Percentiles rank a stretch among this genome's conserved stretches.
These are phyloP conservation scores for Mesochorus sp. DNA, from an alignment of 2,888 invertebrate genomes.

Conservation along the genomic window DNA sequence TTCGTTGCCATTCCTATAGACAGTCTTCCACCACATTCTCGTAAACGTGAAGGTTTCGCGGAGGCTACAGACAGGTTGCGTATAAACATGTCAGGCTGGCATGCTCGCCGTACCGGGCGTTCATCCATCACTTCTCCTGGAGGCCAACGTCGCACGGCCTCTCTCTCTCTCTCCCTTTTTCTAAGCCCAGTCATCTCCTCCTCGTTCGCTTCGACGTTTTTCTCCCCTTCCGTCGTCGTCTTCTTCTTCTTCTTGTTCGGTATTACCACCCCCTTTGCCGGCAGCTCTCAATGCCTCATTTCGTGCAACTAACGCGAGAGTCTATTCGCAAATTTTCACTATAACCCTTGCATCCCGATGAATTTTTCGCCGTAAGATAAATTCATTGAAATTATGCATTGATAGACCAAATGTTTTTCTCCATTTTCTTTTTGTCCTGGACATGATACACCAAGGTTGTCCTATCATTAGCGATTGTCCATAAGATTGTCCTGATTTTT, in stretches of 20 bases:
- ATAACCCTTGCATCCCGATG: too few species aligned
- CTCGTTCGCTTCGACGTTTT: slow-evolving; percentile 31
- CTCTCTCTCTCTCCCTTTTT: slow-evolving; percentile 39
- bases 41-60: slow-evolving; percentile 57
- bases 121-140: slow-evolving; percentile 78
- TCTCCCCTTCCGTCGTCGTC: slow-evolving; percentile 1
- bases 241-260: too few species aligned
- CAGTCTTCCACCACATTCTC: slow-evolving; percentile 41
- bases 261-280: neutral
- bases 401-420: too few species aligned
- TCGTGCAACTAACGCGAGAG: slow-evolving; percentile 46
- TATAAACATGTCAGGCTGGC: slow-evolving; percentile 81
- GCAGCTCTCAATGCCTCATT: slow-evolving; percentile 42
- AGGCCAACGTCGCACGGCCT: slow-evolving; percentile 54
- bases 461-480: too few species aligned
- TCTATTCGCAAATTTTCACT: slow-evolving; percentile 22
- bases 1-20: slow-evolving; percentile 25
- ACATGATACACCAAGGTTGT: too few species aligned
- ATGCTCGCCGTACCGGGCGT: slow-evolving; percentile 74
- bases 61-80: slow-evolving; percentile 76
- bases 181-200: slow-evolving; percentile 53
- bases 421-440: too few species aligned
- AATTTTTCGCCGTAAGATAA: too few species aligned
- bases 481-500: too few species aligned
- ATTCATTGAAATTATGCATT: too few species aligned